Evolutionary conservation across 2,113 vertebrate species (phyloP), one percentile per base, ranked within the genome.

Genomic region (Gracilinanus agilis): DNA sequence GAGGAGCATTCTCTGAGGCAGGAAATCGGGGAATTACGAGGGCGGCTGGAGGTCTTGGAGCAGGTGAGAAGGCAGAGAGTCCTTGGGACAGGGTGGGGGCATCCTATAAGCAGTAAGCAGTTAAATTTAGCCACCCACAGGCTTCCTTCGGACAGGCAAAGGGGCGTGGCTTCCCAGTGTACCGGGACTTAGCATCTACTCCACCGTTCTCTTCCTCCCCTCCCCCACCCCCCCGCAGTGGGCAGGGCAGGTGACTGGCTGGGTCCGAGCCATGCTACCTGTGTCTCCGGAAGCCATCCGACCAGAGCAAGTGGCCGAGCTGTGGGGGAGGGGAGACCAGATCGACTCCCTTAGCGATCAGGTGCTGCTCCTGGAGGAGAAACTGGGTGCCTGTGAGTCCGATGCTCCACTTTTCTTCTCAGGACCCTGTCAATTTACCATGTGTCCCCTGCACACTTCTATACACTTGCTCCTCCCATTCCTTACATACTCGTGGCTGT

Each of bases 321-420:
- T 98, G 25, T 98, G 97, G 98, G 96, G 95, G 55, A 90, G 55
- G 10, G 95, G 96, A 0, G 98, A 98, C 92, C 95, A 96, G 55
- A 98, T 98, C 10, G 98, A 98, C n/a, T 98, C 97, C 3, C 95
- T 98, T 54, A 98, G 98, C 3, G 97, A 98, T 89, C 98, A 98
- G 94, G 92, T 98, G 94, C 96, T 98, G 93, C 96, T 97, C 89
- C 96, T 98, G 96, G 98, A 98, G 94, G 98, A 98, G 93, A 95
- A 92, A 91, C 97, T 98, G 24, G 98, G 97, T 0, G 44, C 97
- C 93, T 98, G 98, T 98, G 95, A 98, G 98, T 98, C 34, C 40
- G 21, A 23, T 2, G 27, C 24, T 13, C 13, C 19, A 89, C 58
- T 23, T 83, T 40, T 49, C 29, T 13, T 6, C 49, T 61, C 3